A percentile compares a stretch with the other conserved stretches of the same genome.
These are phyloP conservation scores for Zosterops lateralis DNA, from an alignment of 2,113 vertebrate species.

Conservation along the genomic window DNA sequence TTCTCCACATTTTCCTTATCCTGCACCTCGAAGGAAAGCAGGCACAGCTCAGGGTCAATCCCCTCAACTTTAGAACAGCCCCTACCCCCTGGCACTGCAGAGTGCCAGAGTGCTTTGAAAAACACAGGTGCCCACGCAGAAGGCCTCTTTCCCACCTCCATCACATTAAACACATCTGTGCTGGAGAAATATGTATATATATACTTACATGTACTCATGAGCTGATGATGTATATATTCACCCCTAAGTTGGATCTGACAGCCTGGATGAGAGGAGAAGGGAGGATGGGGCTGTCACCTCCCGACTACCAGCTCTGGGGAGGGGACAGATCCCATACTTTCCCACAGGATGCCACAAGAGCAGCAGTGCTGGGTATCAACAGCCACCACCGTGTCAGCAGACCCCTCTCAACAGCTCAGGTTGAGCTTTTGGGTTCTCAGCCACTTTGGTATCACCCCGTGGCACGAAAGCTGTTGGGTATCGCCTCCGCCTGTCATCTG, in stretches of 20 bases:
- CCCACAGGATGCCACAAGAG: not conserved
- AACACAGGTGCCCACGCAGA: not conserved
- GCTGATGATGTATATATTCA: not conserved
- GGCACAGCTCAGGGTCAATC: not conserved
- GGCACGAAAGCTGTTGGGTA: constrained; percentile 59
- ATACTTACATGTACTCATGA: not conserved
- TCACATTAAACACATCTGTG: not conserved
- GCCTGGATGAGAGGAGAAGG: not conserved
- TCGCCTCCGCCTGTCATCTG: constrained; percentile 64
- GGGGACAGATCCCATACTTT: not conserved
- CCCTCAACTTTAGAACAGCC: not conserved
- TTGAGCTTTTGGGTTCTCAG: constrained; percentile 49
- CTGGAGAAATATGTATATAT: not conserved
- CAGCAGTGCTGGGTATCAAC: not conserved
- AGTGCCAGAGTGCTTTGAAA: not conserved
- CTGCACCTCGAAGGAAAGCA: not conserved
- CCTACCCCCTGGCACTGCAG: not conserved
- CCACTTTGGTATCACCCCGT: not conserved
- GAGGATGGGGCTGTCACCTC: not conserved
- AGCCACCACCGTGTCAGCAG: constrained; percentile 36
- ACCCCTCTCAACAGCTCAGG: constrained; percentile 15
- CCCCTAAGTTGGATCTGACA: fast-evolving
- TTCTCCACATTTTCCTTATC: not conserved
- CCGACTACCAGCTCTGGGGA: fast-evolving
- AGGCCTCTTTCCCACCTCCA: not conserved